Evolutionary conservation across 2,113 vertebrate genomes (phyloP), one percentile per base, ranked within the genome.

Genomic region (Larimichthys crocea): DNA sequence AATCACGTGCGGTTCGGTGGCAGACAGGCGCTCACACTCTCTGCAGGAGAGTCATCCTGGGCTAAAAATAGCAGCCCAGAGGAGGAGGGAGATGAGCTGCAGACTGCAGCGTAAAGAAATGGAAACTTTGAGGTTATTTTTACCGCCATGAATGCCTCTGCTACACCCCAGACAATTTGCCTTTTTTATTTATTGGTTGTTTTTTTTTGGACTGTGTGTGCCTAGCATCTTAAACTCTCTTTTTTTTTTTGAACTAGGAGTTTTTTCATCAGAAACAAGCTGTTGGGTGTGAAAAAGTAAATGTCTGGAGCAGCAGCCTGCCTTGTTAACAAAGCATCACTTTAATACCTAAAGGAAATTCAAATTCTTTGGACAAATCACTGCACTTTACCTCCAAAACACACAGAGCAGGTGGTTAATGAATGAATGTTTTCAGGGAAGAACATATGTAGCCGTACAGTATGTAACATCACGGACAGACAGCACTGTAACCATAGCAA

Each of bases 121-220:
- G 92, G 82, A 88, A 86, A 90, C 74, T 74, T 44, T 1, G 12
- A 55, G 77, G 57, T 81, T 93, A 91, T 93, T 93, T 94, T 91
- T 88, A 92, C 20, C 76, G 35, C 24, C n/a, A 22, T 14, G 40
- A 16, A 15, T 70, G 77, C 64, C 48, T 73, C 12, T 53, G 82
- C 74, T 79, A 82, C 82, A 78, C 57, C 79, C 49, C 66, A 71
- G 65, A 26, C 71, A 40, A 9, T 72, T 70, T 14, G 22, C 40
- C 12, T 62, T 56, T 83, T 42, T 75, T 31, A 48, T 74, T 80
- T 19, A 66, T 44, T 55, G 15, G 20, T 84, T 50, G 82, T 52
- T 79, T 82, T 84, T 26, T 10, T 4, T 55, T 48, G 12, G 0
- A 11, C 4, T 31, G 53, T 15, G 2, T 15, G 35, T 40, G 35